phyloP scores from a whole-genome alignment of 2,113 vertebrate genomes.

The Calypte anna region DNA sequence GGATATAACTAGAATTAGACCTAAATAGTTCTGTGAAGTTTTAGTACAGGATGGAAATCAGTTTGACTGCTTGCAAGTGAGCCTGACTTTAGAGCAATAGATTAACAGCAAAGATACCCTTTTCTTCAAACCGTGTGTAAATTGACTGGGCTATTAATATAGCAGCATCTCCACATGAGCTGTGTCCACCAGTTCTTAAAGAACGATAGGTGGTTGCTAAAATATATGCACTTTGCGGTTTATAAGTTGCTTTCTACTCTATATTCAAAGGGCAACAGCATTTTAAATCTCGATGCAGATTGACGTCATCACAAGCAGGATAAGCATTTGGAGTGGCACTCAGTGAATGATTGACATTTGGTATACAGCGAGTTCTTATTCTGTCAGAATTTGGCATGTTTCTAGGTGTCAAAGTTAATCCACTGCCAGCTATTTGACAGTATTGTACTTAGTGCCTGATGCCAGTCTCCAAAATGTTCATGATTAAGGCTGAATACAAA shows the following conservation, averaged over 20 bases:
- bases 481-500: conserved; percentile 71
- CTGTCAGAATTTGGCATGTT: conserved; percentile 70
- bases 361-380: conserved; percentile 67
- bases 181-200: not conserved
- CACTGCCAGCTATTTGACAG: conserved; percentile 72
- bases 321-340: conserved; percentile 71
- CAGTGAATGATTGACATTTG: conserved; percentile 63
- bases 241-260: not conserved
- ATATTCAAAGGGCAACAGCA: conserved; percentile 10
- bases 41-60: not conserved
- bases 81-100: not conserved
- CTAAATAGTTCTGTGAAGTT: not conserved
- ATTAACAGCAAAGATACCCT: not conserved
- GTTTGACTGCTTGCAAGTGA: not conserved
- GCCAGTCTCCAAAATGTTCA: conserved; percentile 55
- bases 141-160: not conserved
- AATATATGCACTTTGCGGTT: not conserved
- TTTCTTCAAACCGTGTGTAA: not conserved
- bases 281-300: conserved; percentile 53
- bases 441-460: conserved; percentile 52
- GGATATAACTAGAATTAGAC: not conserved
- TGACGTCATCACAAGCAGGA: conserved; percentile 63
- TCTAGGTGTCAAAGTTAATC: conserved; percentile 74
- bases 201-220: not conserved
- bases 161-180: not conserved